phyloP scores from a whole-genome alignment of 2,888 invertebrate species.

The Drosophila koepferae region DNA sequence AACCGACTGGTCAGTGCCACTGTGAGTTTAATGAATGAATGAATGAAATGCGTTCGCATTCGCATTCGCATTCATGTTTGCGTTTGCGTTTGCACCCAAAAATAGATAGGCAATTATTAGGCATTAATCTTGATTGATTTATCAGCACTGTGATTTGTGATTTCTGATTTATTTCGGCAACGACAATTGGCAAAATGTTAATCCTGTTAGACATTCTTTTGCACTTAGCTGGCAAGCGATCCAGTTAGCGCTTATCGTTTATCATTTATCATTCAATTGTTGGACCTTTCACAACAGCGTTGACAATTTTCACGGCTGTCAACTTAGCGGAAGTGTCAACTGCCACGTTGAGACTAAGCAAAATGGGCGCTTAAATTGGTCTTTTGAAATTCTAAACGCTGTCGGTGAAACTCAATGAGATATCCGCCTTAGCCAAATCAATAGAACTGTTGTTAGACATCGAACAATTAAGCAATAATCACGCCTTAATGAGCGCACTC shows the following conservation, averaged over 20 bases:
- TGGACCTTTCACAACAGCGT: slow-evolving; percentile 67
- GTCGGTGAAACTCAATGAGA: slow-evolving; percentile 53
- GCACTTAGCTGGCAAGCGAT: slow-evolving; percentile 61
- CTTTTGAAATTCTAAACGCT: slow-evolving; percentile 58
- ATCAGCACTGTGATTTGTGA: slow-evolving; percentile 51
- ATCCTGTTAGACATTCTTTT: slow-evolving; percentile 79
- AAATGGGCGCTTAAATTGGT: slow-evolving; percentile 38
- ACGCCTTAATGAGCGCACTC: slow-evolving; percentile 70
- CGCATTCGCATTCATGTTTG: neutral
- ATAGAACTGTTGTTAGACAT: slow-evolving; percentile 54
- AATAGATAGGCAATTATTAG: slow-evolving; percentile 68
- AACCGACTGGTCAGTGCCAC: slow-evolving; percentile 17
- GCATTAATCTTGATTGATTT: slow-evolving; percentile 79
- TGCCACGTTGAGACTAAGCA: slow-evolving; percentile 38
- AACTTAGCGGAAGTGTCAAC: slow-evolving; percentile 82
- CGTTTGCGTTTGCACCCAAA: slow-evolving; percentile 26
- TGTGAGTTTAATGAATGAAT: slow-evolving; percentile 25
- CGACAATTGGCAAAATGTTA: slow-evolving; percentile 49
- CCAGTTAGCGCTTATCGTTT: slow-evolving; percentile 21
- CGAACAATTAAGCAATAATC: slow-evolving; percentile 79
- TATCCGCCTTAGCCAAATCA: slow-evolving; percentile 69
- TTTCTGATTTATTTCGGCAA: neutral
- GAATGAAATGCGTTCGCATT: slow-evolving; percentile 37
- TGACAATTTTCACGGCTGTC: slow-evolving; percentile 80
- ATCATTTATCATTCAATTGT: slow-evolving; percentile 75